Evolutionary conservation across 2,797 vertebrate genomes (phyloP).

Genomic region (Setipinna tenuifilis): DNA sequence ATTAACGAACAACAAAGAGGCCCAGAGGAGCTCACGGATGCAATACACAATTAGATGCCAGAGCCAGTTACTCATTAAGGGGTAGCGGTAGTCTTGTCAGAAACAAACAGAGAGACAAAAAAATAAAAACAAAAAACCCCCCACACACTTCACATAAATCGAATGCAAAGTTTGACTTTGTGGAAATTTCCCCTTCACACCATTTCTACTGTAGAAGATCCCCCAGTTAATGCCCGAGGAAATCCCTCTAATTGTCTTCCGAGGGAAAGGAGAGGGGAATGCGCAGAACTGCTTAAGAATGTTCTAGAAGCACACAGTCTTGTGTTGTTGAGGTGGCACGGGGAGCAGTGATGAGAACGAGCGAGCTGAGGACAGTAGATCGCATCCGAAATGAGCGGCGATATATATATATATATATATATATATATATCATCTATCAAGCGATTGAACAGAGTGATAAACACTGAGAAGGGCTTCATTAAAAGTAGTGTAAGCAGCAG

Average conservation of each 20-base stretch:
- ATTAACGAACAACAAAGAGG: conserved; percentile 10
- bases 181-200: background rate
- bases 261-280: background rate
- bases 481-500: background rate
- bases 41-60: background rate
- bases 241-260: background rate
- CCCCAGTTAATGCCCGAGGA: background rate
- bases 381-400: background rate
- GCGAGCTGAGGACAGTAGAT: background rate
- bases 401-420: background rate
- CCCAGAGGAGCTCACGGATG: background rate
- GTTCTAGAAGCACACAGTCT: background rate
- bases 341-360: background rate
- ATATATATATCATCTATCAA: too few relatives aligned
- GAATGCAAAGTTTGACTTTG: background rate
- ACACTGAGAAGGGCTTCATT: background rate
- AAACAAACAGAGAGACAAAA: background rate
- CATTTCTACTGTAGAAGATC: background rate
- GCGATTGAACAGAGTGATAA: background rate
- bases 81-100: background rate
- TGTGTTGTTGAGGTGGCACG: background rate
- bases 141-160: too few relatives aligned
- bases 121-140: too few relatives aligned
- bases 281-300: background rate
- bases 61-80: conserved; percentile 12